phyloP scores from a whole-genome alignment of 2,113 vertebrate species.

The Cryptomyrus ogoouensis region DNA sequence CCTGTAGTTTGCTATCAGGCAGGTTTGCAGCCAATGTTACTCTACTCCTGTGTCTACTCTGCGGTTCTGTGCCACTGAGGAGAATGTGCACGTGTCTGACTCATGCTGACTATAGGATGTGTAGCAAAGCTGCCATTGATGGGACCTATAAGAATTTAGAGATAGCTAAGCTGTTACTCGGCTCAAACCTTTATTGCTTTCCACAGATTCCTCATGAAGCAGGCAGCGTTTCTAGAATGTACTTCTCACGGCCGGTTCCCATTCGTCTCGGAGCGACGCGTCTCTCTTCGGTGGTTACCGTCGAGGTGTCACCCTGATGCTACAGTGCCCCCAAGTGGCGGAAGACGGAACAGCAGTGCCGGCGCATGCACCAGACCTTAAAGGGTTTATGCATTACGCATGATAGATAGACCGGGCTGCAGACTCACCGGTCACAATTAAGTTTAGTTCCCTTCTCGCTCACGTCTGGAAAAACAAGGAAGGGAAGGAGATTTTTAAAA shows the following conservation, averaged over 20 bases:
- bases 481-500: neutral
- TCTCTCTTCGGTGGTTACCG: neutral
- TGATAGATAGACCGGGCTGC: constrained; percentile 31
- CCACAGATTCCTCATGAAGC: constrained; percentile 11
- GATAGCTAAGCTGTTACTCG: neutral
- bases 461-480: neutral
- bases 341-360: neutral
- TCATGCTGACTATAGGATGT: neutral
- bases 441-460: constrained; percentile 20
- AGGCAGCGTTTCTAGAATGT: constrained; percentile 20
- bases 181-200: constrained; percentile 13
- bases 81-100: neutral
- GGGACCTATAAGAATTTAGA: neutral
- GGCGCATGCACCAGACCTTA: neutral
- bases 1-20: neutral
- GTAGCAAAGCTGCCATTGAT: neutral
- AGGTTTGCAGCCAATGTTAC: neutral
- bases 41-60: neutral
- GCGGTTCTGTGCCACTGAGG: neutral
- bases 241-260: constrained; percentile 4
- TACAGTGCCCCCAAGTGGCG: constrained; percentile 40
- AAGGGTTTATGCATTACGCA: constrained; percentile 17
- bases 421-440: constrained; percentile 35
- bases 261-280: neutral
- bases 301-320: neutral